phyloP scores from a whole-genome alignment of 2,113 vertebrate species.

The Microcebus ravelobensis region DNA sequence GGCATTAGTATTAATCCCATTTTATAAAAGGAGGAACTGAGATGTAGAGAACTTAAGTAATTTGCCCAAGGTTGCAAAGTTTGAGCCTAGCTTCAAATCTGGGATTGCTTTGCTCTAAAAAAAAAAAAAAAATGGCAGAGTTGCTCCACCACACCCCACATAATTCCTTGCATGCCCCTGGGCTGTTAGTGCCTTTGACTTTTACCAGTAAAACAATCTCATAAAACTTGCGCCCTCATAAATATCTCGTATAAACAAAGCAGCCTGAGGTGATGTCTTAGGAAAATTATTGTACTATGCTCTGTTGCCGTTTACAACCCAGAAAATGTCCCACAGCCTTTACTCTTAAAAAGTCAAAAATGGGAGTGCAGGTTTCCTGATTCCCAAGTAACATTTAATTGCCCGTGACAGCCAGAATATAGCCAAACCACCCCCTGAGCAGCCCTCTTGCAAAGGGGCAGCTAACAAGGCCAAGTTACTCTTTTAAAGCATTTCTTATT shows the following conservation, averaged over 20 bases:
- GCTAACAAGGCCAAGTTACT: neutral
- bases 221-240: slow-evolving; percentile 53
- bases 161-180: neutral
- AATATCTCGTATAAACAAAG: slow-evolving; percentile 59
- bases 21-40: slow-evolving; percentile 14
- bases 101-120: neutral
- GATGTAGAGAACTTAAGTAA: neutral
- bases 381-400: slow-evolving; percentile 45
- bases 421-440: neutral
- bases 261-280: slow-evolving; percentile 42
- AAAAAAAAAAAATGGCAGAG: neutral
- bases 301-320: slow-evolving; percentile 41
- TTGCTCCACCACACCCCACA: neutral
- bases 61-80: neutral
- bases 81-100: neutral
- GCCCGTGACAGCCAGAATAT: neutral
- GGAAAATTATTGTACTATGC: neutral
- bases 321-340: slow-evolving; percentile 24
- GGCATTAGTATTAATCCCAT: neutral
- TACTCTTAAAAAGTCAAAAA: slow-evolving; percentile 13
- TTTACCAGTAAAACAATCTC: slow-evolving; percentile 52
- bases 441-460: neutral
- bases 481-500: slow-evolving; percentile 55
- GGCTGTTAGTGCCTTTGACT: slow-evolving; percentile 24
- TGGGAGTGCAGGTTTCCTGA: neutral